phyloP scores from a whole-genome alignment of 1,140 invertebrate genomes.

The Muscidifurax raptorellus region DNA sequence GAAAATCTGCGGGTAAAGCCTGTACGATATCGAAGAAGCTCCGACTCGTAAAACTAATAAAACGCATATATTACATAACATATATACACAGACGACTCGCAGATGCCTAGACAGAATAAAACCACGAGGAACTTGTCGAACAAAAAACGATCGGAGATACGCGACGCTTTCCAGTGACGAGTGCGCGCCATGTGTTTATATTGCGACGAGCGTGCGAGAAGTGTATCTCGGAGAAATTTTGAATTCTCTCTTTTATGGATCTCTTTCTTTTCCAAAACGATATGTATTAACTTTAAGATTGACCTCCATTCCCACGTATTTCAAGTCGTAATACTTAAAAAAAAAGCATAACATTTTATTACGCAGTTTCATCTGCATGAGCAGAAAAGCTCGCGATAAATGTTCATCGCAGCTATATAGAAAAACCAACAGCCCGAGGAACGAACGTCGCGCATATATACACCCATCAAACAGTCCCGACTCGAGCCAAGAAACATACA shows the following conservation, averaged over 20 bases:
- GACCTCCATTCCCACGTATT: no score
- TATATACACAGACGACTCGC: not conserved
- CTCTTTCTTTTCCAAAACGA: no score
- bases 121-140: not conserved
- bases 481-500: not conserved
- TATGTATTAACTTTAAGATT: no score
- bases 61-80: constrained; percentile 1
- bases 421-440: not conserved
- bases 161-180: not conserved
- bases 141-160: not conserved
- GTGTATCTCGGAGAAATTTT: no score
- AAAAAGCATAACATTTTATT: no score
- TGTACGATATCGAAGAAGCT: not conserved
- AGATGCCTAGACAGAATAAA: constrained; percentile 19
- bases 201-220: not conserved
- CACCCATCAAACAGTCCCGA: not conserved
- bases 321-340: no score
- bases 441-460: not conserved
- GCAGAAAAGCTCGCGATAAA: not conserved
- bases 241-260: no score
- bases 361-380: not conserved
- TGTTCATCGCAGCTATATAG: not conserved
- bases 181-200: not conserved
- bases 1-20: not conserved
- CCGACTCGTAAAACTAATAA: constrained; percentile 7